Conservation (phyloP, 2,797 vertebrate species). For the Tadarida brasiliensis region DNA sequence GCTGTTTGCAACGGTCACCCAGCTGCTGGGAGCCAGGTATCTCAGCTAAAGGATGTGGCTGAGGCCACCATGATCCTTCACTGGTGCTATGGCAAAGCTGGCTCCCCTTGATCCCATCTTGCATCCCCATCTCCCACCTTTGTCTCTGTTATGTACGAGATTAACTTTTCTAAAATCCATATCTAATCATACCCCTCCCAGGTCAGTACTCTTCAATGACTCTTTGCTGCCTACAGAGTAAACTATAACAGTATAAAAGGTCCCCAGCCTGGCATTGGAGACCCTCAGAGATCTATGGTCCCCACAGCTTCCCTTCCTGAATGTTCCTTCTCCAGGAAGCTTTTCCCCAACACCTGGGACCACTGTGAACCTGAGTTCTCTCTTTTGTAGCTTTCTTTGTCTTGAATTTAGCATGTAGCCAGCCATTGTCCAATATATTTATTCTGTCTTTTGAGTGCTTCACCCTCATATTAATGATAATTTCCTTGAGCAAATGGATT, state of each 20-base stretch:
- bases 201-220: background rate
- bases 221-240: background rate
- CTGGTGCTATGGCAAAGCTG: background rate
- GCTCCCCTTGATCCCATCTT: too few relatives aligned
- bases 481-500: slow-evolving; percentile 10
- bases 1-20: background rate
- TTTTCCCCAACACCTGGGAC: background rate
- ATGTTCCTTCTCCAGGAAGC: background rate
- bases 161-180: background rate
- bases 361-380: background rate
- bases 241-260: background rate
- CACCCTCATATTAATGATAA: background rate
- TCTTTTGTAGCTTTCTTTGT: background rate
- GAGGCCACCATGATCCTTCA: background rate
- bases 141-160: background rate
- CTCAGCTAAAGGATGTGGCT: background rate
- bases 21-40: background rate
- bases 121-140: background rate
- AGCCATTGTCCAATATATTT: background rate
- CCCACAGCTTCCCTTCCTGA: background rate
- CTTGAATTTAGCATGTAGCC: background rate
- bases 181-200: background rate
- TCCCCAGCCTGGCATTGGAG: background rate
- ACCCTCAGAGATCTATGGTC: background rate
- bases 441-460: background rate